These are phyloP conservation scores for Todus mexicanus DNA, from an alignment of 2,797 vertebrate species.

Conservation along the genomic window DNA sequence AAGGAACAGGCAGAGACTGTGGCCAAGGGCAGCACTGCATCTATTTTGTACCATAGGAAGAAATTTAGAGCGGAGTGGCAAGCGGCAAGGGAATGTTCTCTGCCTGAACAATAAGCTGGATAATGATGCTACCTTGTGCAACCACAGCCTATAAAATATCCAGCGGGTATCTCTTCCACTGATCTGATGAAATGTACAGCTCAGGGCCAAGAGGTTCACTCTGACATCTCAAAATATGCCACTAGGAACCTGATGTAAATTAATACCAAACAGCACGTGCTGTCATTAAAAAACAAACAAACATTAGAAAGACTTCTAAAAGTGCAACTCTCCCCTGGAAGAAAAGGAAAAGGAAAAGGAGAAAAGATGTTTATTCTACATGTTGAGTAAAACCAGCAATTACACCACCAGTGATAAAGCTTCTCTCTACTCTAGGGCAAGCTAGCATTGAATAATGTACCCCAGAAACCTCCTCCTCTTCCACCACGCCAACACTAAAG, in stretches of 20 bases:
- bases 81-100: not conserved
- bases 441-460: not conserved
- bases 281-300: not conserved
- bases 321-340: not conserved
- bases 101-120: not conserved
- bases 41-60: not conserved
- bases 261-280: not conserved
- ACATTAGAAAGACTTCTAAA: not conserved
- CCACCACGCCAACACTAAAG: not conserved
- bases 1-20: not conserved
- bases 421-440: not conserved
- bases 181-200: not conserved
- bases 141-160: not conserved
- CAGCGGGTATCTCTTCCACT: not conserved
- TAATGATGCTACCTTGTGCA: not conserved
- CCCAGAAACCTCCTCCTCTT: not conserved
- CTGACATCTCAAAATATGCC: not conserved
- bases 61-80: not conserved
- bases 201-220: not conserved
- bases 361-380: not conserved
- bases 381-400: not conserved
- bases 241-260: not conserved
- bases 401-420: rapidly evolving
- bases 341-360: not conserved
- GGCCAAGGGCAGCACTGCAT: not conserved